Conservation (phyloP, 1,140 invertebrate genomes). For the Drosophila rufa region DNA sequence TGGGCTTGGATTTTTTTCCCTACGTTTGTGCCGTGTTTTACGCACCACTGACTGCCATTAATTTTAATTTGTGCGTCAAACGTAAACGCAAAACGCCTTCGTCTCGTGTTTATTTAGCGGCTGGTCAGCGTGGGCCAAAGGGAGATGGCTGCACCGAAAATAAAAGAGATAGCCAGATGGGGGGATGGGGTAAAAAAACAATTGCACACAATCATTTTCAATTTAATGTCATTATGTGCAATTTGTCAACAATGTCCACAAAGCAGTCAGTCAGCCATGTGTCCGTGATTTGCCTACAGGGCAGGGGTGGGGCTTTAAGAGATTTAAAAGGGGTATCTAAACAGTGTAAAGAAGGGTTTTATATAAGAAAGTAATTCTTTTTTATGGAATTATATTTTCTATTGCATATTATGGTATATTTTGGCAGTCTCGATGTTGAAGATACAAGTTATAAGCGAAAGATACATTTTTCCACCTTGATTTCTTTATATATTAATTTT, state of each 20-base stretch:
- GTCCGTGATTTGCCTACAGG: constrained; percentile 44
- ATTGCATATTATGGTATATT: too few relatives aligned
- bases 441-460: too few relatives aligned
- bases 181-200: constrained; percentile 55
- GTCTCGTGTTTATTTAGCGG: constrained; percentile 50
- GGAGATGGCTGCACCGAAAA: constrained; percentile 13
- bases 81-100: constrained; percentile 60
- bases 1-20: constrained; percentile 32
- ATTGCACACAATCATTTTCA: constrained; percentile 85
- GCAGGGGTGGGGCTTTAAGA: constrained; percentile 1
- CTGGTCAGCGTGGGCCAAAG: constrained; percentile 26
- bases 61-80: constrained; percentile 79
- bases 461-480: too few relatives aligned
- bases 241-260: constrained; percentile 84
- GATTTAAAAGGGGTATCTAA: background rate
- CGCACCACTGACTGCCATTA: constrained; percentile 78
- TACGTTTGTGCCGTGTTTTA: constrained; percentile 57
- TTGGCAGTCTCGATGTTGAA: too few relatives aligned
- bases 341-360: background rate
- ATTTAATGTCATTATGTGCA: constrained; percentile 85
- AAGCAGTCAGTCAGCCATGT: constrained; percentile 70
- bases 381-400: too few relatives aligned
- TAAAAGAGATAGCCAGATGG: constrained; percentile 20
- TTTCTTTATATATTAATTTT: too few relatives aligned
- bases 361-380: background rate